Base-by-base conservation (phyloP, 2,888 invertebrate genomes). In the Eristalinus sepulchralis region DNA sequence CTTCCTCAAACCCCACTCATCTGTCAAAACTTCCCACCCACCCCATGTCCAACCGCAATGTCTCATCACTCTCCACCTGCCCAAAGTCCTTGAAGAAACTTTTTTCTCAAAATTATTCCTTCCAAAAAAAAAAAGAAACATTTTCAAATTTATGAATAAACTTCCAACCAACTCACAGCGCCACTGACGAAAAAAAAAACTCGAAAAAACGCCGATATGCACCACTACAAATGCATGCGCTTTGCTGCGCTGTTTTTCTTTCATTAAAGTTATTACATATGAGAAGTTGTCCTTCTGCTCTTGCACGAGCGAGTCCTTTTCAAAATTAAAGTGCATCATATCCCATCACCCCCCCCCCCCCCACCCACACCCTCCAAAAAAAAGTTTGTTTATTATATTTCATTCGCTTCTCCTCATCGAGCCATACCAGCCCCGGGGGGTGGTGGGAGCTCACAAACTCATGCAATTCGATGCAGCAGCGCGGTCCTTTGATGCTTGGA, bases 381-480 rank as follows among this genome's bases (percentile, higher is more conserved):
- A 60, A 72, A 72, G 62, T 71, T 71, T 71, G 27, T 60, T 39
- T 71, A 71, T 71, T 71, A 71, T 47, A 60, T 47, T 71, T 39
- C 13, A 47, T 47, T 17, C 17, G 47, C 47, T 17, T 8, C 17
- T 17, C 47, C 6, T 8, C 17, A n/a, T n/a, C n/a, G 13, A n/a
- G n/a, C 39, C 5, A 6, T n/a, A 3, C n/a, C 39, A 1, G 1
- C 5, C 39, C 39, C 8, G 17, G 17, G 47, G 47, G 17, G 8
- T 1, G 17, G 17, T 4, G 47, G 8, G 47, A 27, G 5, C 5
- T 27, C 27, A 27, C 27, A 2, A 27, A 27, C 27, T 27, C 17
- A 6, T 39, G 47, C 47, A 60, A 60, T 39, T 71, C 47, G 10
- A 71, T n/a, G 47, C 17, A 8, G 47, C 17, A 8, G 6, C 17